phyloP scores from a whole-genome alignment of 1,140 invertebrate genomes.

The Ceratitis capitata region DNA sequence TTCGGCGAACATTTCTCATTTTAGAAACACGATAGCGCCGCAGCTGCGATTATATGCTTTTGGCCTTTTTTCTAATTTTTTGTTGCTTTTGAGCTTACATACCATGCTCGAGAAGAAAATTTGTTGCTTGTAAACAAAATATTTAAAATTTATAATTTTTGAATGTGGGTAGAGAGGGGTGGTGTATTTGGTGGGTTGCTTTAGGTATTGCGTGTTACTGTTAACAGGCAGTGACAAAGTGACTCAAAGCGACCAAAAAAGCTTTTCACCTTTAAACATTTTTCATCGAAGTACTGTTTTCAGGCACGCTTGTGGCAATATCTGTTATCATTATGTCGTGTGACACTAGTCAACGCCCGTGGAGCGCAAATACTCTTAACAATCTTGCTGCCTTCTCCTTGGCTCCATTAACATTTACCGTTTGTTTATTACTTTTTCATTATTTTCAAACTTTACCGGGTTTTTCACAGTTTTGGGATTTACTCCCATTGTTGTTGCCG shows the following conservation, averaged over 20 bases:
- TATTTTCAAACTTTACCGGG: slow-evolving; percentile 3
- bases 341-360: not conserved
- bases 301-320: not conserved
- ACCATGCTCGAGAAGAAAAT: not conserved
- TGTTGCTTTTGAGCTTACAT: not conserved
- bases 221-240: slow-evolving; percentile 14
- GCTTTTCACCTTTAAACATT: not conserved
- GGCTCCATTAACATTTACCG: slow-evolving; percentile 10
- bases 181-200: not conserved
- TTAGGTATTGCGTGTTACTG: not conserved
- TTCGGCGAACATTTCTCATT: not conserved
- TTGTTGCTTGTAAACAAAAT: not conserved
- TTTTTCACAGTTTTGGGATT: not conserved
- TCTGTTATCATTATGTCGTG: not conserved
- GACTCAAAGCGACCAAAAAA: not conserved
- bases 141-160: not conserved
- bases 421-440: slow-evolving; percentile 33
- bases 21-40: not conserved
- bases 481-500: not conserved
- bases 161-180: not conserved
- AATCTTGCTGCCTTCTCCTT: not conserved
- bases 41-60: not conserved
- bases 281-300: not conserved
- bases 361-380: not conserved
- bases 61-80: not conserved